phyloP scores from a whole-genome alignment of 35 echinoderm and acorn worm species.

The Lytechinus variegatus region DNA sequence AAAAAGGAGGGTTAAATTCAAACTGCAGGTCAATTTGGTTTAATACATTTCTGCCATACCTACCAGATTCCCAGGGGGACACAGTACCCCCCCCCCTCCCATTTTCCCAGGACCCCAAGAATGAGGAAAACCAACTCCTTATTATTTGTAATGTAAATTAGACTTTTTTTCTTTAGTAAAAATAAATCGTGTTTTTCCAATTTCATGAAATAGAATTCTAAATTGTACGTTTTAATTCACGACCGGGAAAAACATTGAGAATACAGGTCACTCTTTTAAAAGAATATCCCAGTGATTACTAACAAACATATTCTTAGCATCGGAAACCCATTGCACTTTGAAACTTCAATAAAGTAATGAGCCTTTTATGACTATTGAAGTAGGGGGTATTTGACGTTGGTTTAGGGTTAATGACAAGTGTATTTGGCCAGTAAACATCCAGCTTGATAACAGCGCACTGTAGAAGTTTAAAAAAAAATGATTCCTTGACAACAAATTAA shows the following conservation, averaged over 20 bases:
- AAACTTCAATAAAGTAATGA: constrained; percentile 15
- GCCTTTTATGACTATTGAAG: not conserved
- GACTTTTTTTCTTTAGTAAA: too few species aligned
- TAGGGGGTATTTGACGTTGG: not conserved
- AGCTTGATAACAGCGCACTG: not conserved
- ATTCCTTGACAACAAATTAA: not conserved
- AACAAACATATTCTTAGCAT: not conserved
- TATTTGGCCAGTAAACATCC: not conserved
- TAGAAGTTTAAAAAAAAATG: not conserved
- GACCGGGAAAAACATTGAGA: not conserved
- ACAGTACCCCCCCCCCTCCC: too few species aligned
- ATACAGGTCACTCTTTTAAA: not conserved
- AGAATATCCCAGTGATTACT: not conserved
- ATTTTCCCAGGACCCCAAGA: too few species aligned
- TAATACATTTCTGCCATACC: too few species aligned
- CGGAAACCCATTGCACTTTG: not conserved
- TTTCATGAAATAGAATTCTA: not conserved
- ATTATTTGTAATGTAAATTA: too few species aligned
- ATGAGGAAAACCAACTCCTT: too few species aligned
- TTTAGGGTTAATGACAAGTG: not conserved
- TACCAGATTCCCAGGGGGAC: too few species aligned
- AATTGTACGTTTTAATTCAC: not conserved
- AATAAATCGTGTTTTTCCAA: too few species aligned
- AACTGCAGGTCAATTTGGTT: too few species aligned
- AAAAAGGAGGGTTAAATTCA: too few species aligned